These are phyloP conservation scores for Podabrus alpinus DNA, from an alignment of 2,888 invertebrate species.

Conservation along the genomic window DNA sequence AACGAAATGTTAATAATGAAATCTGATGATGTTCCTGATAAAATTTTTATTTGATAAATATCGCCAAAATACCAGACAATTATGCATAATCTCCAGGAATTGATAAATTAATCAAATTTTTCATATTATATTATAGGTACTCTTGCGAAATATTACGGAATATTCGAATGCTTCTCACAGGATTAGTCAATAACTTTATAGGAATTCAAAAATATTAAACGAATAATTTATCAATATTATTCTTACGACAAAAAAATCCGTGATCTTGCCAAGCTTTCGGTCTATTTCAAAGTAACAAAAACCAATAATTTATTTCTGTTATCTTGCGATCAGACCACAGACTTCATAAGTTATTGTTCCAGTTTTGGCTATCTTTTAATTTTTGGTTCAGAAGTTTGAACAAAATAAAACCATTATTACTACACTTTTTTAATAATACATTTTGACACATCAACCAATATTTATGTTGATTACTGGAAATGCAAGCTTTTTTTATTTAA, in stretches of 20 bases:
- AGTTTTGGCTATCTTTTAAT: not conserved
- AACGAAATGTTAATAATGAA: no score
- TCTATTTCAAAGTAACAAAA: not conserved
- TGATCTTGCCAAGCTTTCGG: not conserved
- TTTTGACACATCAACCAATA: not conserved
- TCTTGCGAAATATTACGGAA: no score
- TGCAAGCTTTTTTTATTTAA: constrained; percentile 67
- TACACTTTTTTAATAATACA: not conserved
- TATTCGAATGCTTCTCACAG: no score
- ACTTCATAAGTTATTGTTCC: not conserved
- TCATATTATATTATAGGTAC: no score
- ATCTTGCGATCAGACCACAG: not conserved
- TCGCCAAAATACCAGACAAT: no score
- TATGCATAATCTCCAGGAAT: no score
- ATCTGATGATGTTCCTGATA: no score
- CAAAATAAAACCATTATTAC: not conserved
- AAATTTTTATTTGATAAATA: no score
- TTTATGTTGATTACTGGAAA: constrained; percentile 54
- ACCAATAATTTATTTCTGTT: not conserved
- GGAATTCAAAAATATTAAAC: not conserved
- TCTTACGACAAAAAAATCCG: not conserved
- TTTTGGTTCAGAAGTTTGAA: not conserved
- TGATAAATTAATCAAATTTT: no score
- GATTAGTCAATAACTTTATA: not conserved
- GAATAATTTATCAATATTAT: not conserved